Conservation (phyloP, 2,888 invertebrate species). For the Asteroscopus sphinx region DNA sequence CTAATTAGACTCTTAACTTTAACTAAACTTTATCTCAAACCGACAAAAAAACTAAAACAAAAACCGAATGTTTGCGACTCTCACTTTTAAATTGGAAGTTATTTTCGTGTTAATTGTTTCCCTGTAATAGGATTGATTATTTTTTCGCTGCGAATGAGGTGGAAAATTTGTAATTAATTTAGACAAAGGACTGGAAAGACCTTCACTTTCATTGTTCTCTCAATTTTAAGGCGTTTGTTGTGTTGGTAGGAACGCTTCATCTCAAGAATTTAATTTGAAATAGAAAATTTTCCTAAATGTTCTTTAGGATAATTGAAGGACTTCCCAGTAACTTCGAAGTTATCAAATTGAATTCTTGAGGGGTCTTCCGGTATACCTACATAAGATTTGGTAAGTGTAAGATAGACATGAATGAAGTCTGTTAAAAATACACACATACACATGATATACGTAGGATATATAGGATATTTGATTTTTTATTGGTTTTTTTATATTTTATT, state of each 20-base stretch:
- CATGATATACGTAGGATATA: too few species aligned
- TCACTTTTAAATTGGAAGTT: slow-evolving; percentile 31
- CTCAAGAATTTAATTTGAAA: slow-evolving; percentile 35
- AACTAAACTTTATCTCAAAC: background rate
- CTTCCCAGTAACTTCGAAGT: background rate
- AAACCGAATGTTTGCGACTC: slow-evolving; percentile 7
- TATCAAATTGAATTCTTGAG: background rate
- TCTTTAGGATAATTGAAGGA: slow-evolving; percentile 12
- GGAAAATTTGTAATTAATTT: slow-evolving; percentile 56
- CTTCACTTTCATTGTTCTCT: slow-evolving; percentile 50
- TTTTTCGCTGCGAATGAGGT: slow-evolving; percentile 44
- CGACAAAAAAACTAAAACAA: background rate
- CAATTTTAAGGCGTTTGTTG: slow-evolving; percentile 35
- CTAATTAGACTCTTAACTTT: too few species aligned
- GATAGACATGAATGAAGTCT: too few species aligned
- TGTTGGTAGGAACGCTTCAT: slow-evolving; percentile 14
- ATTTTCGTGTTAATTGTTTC: slow-evolving; percentile 40
- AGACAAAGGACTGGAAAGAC: slow-evolving; percentile 47
- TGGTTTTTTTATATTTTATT: too few species aligned
- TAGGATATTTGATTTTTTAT: too few species aligned
- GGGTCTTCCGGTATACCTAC: too few species aligned
- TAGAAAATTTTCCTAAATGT: slow-evolving; percentile 31
- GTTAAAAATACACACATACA: too few species aligned
- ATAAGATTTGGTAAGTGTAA: too few species aligned
- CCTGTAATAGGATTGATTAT: slow-evolving; percentile 43